Evolutionary conservation across 2,113 vertebrate species (phyloP), one percentile per base, ranked within the genome.

Genomic region (Pardalotus punctatus): DNA sequence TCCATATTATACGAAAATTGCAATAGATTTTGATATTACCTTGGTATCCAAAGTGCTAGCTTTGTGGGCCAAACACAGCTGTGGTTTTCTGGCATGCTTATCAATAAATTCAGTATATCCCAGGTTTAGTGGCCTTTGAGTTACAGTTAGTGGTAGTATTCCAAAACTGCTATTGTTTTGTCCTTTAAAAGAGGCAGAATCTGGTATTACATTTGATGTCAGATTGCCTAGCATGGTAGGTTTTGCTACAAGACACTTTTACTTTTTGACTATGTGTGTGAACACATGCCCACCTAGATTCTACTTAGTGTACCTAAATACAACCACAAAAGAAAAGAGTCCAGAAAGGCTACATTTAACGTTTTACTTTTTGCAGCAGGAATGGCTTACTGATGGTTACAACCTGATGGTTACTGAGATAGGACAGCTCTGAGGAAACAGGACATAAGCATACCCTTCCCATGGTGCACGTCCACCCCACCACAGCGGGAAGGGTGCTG

Each of bases 401-500:
- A 8, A 67, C 18, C 25, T 21, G n/a, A 13, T 0, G 11, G n/a
- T n/a, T n/a, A n/a, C n/a, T 0, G 1, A 51, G 51, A 31, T 25
- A 20, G 19, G n/a, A 53, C 64, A 45, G 54, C 60, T 56, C 4
- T 13, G 16, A 50, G 53, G 20, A 18, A 53, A 21, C 1, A 10
- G 31, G 48, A 20, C 57, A 6, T 1, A 8, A 22, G 7, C 0
- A 0, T 3, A 19, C 40, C 21, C 40, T 43, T 60, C 1, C 1
- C 3, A 0, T 1, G 28, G 45, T 2, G 20, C 17, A 15, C n/a
- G 6, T 36, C 28, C 35, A 72, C 31, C 47, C 47, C 35, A 29
- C 5, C 0, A 0, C 54, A 45, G 50, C 0, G 0, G n/a, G 48
- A 78, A 64, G 38, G 62, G n/a, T 2, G 7, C 58, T 53, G 73